These are phyloP conservation scores for Propithecus perrieri DNA, from an alignment of 2,797 vertebrate genomes.

Conservation along the genomic window DNA sequence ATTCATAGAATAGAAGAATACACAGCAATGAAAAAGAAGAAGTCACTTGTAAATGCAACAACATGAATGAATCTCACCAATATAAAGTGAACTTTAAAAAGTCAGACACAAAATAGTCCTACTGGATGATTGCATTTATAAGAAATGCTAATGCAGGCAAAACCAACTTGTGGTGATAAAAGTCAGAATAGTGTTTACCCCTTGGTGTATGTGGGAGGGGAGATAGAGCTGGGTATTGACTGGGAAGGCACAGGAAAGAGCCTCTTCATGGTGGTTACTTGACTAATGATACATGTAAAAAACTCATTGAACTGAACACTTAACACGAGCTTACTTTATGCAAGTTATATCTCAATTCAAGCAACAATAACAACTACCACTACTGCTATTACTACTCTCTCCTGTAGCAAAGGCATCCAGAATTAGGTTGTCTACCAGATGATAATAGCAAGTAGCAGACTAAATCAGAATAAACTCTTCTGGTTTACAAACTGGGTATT, in stretches of 20 bases:
- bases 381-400: not conserved
- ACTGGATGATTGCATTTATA: slow-evolving; percentile 6
- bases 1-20: not conserved
- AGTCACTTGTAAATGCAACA: not conserved
- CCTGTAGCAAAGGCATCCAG: not conserved
- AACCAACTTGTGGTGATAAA: slow-evolving; percentile 1
- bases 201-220: not conserved
- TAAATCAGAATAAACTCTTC: not conserved
- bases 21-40: not conserved
- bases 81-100: not conserved
- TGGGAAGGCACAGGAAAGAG: not conserved
- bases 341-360: not conserved
- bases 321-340: not conserved
- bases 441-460: not conserved
- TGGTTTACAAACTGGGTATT: not conserved
- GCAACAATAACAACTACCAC: not conserved
- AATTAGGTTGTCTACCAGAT: not conserved
- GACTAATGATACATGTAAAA: not conserved
- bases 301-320: not conserved
- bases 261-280: not conserved
- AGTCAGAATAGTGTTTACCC: not conserved
- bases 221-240: not conserved
- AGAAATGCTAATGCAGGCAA: slow-evolving; percentile 8
- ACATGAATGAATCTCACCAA: not conserved
- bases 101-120: not conserved